Base-by-base conservation (phyloP, 1,140 invertebrate species). In the Pantala flavescens region DNA sequence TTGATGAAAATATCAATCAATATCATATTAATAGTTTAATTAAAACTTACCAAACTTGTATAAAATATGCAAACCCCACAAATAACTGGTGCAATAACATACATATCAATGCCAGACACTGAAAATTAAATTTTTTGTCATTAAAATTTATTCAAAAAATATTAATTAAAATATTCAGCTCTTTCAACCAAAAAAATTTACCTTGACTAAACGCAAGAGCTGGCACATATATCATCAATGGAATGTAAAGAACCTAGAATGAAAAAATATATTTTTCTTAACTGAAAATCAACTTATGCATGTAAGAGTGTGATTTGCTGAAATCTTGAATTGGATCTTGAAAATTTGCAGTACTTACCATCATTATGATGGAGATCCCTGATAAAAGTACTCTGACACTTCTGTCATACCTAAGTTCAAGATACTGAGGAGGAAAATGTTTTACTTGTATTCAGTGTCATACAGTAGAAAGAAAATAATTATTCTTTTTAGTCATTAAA, bases 51-150 rank as follows among this genome's bases (percentile, higher is more conserved):
- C 55, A 93, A 81, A 21, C 90, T 88, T 10, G 91, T 92, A 77
- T 94, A 92, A 75, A 93, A 90, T 10, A 92, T 91, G 81, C 92
- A 93, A 12, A 91, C 86, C 7, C 88, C 81, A 76, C 90, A 92
- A 71, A 91, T 86, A 0, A 90, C 83, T 10, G 89, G 85, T n/a
- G 90, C 88, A 12, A 91, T 85, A 0, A 86, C 79, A 76, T 88
- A 87, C 23, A 90, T 82, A 77, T 87, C 83, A 19, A 91, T 82
- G n/a, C 88, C 87, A 28, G 91, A 93, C 3, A 91, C 90, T 91
- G 80, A 86, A 86, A 75, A 73, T 72, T 75, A 75, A 42, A 42
- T 42, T 43, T 63, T 74, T 72, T 76, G 24, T 79, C 80, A 11
- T 82, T 81, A 2, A 81, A 80, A 21, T 81, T 42, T 14, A 24